phyloP scores from a whole-genome alignment of 2,113 vertebrate genomes.

The Psittacula cyanocephala region DNA sequence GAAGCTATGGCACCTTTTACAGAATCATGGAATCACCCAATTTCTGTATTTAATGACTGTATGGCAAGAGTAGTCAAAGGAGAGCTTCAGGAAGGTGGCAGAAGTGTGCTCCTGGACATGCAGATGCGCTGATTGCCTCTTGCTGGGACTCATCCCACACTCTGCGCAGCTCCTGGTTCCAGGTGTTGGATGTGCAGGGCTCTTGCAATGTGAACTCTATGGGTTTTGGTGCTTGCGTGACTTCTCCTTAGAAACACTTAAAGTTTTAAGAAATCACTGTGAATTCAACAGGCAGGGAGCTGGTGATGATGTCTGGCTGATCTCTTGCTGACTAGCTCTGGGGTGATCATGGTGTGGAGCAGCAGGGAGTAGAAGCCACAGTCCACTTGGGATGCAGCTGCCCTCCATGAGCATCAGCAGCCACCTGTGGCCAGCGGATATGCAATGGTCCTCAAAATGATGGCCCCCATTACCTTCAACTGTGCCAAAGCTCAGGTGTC shows the following conservation, averaged over 20 bases:
- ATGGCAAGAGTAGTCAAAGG: background rate
- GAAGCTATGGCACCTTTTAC: background rate
- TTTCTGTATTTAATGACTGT: background rate
- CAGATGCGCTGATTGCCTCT: background rate
- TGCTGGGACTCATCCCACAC: background rate
- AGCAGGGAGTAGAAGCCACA: background rate
- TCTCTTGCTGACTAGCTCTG: background rate
- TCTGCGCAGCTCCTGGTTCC: background rate
- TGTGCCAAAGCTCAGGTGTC: background rate
- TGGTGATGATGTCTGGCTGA: background rate
- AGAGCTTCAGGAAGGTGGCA: background rate
- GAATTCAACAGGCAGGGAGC: background rate
- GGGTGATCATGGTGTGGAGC: background rate
- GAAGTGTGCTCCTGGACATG: background rate
- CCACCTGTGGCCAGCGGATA: background rate
- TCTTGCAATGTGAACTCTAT: background rate
- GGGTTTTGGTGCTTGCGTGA: background rate
- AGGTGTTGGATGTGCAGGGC: rapidly evolving
- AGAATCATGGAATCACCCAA: background rate
- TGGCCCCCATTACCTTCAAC: background rate
- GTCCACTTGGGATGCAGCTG: background rate
- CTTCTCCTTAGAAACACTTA: background rate
- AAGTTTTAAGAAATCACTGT: background rate
- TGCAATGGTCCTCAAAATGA: background rate
- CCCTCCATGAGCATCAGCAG: rapidly evolving